phyloP scores from a whole-genome alignment of 2,888 invertebrate genomes.

The Drosophila bunnanda region DNA sequence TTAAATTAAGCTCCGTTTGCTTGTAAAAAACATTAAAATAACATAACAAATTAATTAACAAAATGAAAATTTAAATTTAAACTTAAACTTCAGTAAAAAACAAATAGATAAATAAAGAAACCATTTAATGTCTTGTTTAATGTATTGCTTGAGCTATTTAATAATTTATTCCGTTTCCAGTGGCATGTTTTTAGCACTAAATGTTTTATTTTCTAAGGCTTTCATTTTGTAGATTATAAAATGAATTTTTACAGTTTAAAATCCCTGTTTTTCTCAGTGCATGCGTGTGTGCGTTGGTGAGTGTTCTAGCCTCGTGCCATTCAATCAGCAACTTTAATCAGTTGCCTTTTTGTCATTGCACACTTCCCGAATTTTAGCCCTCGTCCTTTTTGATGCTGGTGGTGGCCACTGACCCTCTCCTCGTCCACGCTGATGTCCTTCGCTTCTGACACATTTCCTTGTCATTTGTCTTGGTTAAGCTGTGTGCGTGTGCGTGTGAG shows the following conservation, averaged over 20 bases:
- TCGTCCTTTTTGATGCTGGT: constrained; percentile 11
- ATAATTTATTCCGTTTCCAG: too few species aligned
- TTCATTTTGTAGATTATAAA: too few species aligned
- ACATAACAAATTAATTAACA: neutral
- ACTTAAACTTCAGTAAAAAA: neutral
- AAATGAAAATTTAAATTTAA: neutral
- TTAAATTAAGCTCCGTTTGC: neutral
- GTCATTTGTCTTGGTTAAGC: constrained; percentile 65
- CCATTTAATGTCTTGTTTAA: too few species aligned
- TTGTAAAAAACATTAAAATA: neutral
- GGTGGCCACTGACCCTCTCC: neutral
- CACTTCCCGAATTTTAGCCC: constrained; percentile 25
- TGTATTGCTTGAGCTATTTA: too few species aligned
- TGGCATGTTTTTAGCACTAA: too few species aligned
- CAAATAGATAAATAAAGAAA: neutral
- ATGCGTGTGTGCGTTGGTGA: constrained; percentile 17
- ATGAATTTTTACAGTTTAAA: too few species aligned
- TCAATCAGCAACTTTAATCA: constrained; percentile 64
- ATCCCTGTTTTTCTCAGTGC: neutral
- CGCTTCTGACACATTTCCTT: constrained; percentile 58
- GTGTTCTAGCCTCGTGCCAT: constrained; percentile 43
- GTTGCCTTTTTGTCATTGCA: constrained; percentile 45
- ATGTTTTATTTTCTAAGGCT: neutral
- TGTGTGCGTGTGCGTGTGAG: constrained; percentile 2
- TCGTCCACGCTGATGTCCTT: neutral